A percentile compares a stretch with the other conserved stretches of the same genome.
Conservation (phyloP, 1,140 invertebrate genomes). For the Rhopalosiphum maidis region DNA sequence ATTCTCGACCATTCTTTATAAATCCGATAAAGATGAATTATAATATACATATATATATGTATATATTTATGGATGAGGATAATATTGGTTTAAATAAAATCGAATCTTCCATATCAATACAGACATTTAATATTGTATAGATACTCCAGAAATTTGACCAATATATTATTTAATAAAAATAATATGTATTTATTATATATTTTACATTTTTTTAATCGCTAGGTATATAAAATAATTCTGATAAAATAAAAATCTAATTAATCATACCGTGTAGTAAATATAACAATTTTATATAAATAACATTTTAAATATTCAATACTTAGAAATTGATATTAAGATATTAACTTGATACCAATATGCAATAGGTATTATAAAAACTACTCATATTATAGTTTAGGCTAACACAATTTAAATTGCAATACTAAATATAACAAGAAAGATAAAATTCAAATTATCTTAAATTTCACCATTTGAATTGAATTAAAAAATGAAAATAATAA, state of each 20-base stretch:
- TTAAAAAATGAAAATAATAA: slow-evolving; percentile 6
- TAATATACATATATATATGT: neutral
- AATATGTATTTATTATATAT: neutral
- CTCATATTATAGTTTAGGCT: too few relatives aligned
- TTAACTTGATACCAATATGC: neutral
- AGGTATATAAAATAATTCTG: neutral
- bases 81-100: neutral
- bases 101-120: neutral
- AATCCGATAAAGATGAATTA: slow-evolving; percentile 18
- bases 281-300: neutral
- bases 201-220: neutral
- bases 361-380: neutral
- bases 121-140: neutral
- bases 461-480: neutral
- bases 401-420: neutral
- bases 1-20: neutral
- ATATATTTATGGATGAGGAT: neutral
- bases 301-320: neutral
- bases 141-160: neutral
- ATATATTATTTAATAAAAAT: neutral
- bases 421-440: neutral
- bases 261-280: neutral
- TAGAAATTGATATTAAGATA: neutral
- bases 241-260: too few relatives aligned
- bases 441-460: too few relatives aligned